Conservation (phyloP, 2,113 vertebrate genomes). For the Gnathonemus longibarbis region DNA sequence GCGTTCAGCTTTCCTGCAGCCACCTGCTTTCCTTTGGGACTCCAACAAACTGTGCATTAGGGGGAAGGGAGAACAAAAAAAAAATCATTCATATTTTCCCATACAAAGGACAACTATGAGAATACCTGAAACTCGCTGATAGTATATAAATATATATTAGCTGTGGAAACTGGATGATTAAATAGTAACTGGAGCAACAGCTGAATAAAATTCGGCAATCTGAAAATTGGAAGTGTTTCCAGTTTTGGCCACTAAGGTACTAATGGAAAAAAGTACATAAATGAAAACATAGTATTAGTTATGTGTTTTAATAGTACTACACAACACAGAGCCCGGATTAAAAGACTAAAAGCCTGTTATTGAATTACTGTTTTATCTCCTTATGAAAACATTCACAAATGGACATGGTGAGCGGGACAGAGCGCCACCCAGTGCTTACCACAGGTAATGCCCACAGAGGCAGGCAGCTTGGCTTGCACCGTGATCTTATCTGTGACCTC, state of each 20-base stretch:
- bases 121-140: neutral
- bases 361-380: neutral
- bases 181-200: neutral
- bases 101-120: neutral
- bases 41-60: slow-evolving; percentile 80
- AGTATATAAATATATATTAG: neutral
- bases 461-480: slow-evolving; percentile 65
- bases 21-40: slow-evolving; percentile 94
- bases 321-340: neutral
- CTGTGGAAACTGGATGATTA: too few species aligned
- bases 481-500: slow-evolving; percentile 72
- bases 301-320: neutral
- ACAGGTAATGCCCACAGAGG: slow-evolving; percentile 73
- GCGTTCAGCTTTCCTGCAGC: slow-evolving; percentile 85
- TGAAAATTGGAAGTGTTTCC: too few species aligned
- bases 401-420: neutral
- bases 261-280: neutral
- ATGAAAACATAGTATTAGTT: neutral
- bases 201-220: neutral
- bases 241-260: too few species aligned
- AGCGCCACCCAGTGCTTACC: slow-evolving; percentile 59
- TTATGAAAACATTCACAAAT: neutral
- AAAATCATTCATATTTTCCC: neutral
- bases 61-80: neutral
- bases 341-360: neutral